Base-by-base conservation (phyloP, 2,888 invertebrate species). In the Microctonus aethiopoides region DNA sequence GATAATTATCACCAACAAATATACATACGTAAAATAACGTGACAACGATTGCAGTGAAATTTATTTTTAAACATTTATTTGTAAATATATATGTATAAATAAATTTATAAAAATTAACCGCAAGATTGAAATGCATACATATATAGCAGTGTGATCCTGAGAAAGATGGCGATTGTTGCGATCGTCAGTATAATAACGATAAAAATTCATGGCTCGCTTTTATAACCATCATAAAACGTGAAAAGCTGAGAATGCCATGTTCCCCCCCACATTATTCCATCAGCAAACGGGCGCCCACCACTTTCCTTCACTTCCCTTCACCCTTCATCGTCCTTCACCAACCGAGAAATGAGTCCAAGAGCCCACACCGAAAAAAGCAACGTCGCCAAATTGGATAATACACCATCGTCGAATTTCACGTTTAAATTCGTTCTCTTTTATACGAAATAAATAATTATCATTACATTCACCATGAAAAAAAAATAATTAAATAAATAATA, bases 131-230 rank as follows among this genome's bases (percentile, higher is more conserved):
- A 26, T 11, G 56, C 34, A 16, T 13, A 36, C 60, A 9, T n/a
- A 20, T 22, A 39, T 36, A 39, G n/a, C 24, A 61, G n/a, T 29
- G 62, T 41, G 41, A 46, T 13, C 36, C 26, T 65, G 65, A 65
- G 56, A 39, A 54, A 65, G 65, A 65, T 56, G 54, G 65, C 65
- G 69, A 71, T 64, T 75, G 66, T 73, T 68, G 70, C 71, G 70
- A 65, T 67, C 68, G 67, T 70, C 68, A 70, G 72, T 69, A 75
- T 71, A 77, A 76, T 78, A 79, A 79, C 77, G 79, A 78, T 80
- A 80, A 80, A 81, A 80, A 80, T 79, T 79, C 76, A 81, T 75
- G 76, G 72, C 76, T 73, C 60, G 77, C 76, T 70, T 80, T 81
- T 82, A 82, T 75, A 78, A 77, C 72, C 73, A 68, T 74, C 75